phyloP scores from a whole-genome alignment of 2,113 vertebrate species.

The Lepus timidus region DNA sequence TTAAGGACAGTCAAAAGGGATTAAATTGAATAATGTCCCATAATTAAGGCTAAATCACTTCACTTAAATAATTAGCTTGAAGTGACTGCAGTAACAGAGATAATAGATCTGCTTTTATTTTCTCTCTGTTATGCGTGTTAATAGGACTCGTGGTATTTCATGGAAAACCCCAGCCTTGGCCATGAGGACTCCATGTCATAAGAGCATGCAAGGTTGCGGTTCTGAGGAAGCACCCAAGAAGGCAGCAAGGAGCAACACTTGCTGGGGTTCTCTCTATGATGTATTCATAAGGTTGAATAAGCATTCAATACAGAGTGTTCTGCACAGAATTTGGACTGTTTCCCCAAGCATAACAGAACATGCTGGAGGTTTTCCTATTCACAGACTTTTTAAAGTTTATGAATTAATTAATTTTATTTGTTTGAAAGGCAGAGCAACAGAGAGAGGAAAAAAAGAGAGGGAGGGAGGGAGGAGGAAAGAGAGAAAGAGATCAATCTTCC shows the following conservation, averaged over 20 bases:
- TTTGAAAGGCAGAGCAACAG: too few species aligned
- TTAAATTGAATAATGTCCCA: constrained; percentile 68
- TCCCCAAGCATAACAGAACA: background rate
- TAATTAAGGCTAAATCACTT: constrained; percentile 72
- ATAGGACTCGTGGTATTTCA: background rate
- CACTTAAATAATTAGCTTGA: constrained; percentile 60
- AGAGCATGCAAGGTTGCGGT: background rate
- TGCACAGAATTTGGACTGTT: background rate
- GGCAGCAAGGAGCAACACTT: background rate
- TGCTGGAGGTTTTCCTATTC: background rate
- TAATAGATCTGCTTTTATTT: constrained; percentile 50
- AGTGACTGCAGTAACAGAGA: background rate
- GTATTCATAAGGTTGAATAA: background rate
- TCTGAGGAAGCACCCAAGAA: background rate
- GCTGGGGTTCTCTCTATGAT: background rate
- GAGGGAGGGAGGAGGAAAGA: too few species aligned
- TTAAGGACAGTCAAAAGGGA: constrained; percentile 55
- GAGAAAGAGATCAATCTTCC: too few species aligned
- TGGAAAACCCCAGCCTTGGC: background rate
- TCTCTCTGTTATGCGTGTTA: background rate
- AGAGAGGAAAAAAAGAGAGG: too few species aligned
- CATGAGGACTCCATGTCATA: background rate
- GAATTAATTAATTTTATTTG: too few species aligned
- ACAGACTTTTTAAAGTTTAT: background rate
- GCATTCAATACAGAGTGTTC: background rate